Conservation (phyloP, 2,888 invertebrate genomes). For the Cryptophagus acutangulus region DNA sequence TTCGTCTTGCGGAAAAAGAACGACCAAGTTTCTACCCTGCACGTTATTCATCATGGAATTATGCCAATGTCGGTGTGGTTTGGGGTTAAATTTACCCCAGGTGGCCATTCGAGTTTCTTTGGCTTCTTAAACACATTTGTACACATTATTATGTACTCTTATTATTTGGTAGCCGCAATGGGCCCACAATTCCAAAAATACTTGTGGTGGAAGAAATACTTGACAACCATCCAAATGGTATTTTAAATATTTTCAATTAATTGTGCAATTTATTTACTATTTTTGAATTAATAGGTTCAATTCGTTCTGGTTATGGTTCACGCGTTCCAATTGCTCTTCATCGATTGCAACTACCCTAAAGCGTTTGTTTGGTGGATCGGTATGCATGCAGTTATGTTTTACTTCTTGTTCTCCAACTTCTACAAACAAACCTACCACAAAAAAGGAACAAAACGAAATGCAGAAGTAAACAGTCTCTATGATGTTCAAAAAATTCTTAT, state of each 20-base stretch:
- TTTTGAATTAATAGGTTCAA: slow-evolving; percentile 59
- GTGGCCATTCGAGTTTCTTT: slow-evolving; percentile 92
- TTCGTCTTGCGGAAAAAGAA: slow-evolving; percentile 93
- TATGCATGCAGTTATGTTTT: slow-evolving; percentile 87
- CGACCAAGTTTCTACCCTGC: slow-evolving; percentile 87
- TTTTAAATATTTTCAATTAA: too few species aligned
- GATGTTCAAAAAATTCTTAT: too few species aligned
- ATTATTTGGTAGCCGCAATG: slow-evolving; percentile 84
- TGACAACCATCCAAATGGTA: slow-evolving; percentile 88
- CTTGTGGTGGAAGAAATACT: slow-evolving; percentile 94
- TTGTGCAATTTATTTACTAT: not conserved
- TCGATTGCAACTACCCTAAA: slow-evolving; percentile 85
- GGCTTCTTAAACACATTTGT: slow-evolving; percentile 91
- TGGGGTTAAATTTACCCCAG: slow-evolving; percentile 58
- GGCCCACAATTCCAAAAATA: slow-evolving; percentile 83
- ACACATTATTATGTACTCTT: slow-evolving; percentile 92
- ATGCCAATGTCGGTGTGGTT: slow-evolving; percentile 93
- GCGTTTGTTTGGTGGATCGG: slow-evolving; percentile 90
- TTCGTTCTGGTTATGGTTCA: slow-evolving; percentile 84
- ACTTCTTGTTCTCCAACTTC: slow-evolving; percentile 87
- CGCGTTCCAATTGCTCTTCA: slow-evolving; percentile 83
- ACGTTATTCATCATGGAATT: slow-evolving; percentile 94
- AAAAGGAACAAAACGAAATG: slow-evolving; percentile 35
- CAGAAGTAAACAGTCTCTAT: slow-evolving; percentile 24
- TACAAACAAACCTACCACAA: slow-evolving; percentile 73